phyloP scores from a whole-genome alignment of 2,888 invertebrate species.

The Caenorhabditis sp. region DNA sequence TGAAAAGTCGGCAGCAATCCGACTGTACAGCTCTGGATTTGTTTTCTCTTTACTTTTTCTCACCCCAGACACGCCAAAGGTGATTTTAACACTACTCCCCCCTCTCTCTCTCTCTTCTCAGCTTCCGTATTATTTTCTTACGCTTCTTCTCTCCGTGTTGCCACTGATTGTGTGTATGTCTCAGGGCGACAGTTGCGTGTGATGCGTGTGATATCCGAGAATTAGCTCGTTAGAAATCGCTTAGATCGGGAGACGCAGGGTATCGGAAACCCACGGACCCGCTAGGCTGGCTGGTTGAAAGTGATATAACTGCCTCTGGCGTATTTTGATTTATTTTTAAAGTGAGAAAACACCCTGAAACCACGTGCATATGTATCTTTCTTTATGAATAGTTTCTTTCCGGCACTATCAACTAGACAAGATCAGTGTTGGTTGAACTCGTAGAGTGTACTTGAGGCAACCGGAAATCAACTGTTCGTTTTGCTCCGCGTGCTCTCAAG shows the following conservation, averaged over 20 bases:
- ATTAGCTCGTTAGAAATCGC: constrained; percentile 28
- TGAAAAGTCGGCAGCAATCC: constrained; percentile 28
- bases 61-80: not conserved
- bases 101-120: not conserved
- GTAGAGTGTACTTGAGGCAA: constrained; percentile 41
- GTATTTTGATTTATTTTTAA: constrained; percentile 47
- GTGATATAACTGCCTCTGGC: constrained; percentile 41
- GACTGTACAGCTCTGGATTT: constrained; percentile 4
- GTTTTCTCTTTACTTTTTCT: not conserved
- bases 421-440: constrained; percentile 4
- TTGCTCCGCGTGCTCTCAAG: constrained; percentile 35
- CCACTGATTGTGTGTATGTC: constrained; percentile 47
- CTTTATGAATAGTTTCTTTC: not conserved
- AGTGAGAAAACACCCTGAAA: constrained; percentile 2
- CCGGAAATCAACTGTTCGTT: constrained; percentile 34
- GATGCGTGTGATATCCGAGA: constrained; percentile 61
- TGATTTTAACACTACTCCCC: not conserved
- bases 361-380: not conserved
- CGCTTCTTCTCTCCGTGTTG: constrained; percentile 11
- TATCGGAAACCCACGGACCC: constrained; percentile 30
- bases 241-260: constrained; percentile 47
- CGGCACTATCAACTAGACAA: not conserved
- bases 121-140: constrained; percentile 37
- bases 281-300: constrained; percentile 39
- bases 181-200: constrained; percentile 54